Conservation (phyloP, 2,888 invertebrate species). For the Eustalomyia histrio region DNA sequence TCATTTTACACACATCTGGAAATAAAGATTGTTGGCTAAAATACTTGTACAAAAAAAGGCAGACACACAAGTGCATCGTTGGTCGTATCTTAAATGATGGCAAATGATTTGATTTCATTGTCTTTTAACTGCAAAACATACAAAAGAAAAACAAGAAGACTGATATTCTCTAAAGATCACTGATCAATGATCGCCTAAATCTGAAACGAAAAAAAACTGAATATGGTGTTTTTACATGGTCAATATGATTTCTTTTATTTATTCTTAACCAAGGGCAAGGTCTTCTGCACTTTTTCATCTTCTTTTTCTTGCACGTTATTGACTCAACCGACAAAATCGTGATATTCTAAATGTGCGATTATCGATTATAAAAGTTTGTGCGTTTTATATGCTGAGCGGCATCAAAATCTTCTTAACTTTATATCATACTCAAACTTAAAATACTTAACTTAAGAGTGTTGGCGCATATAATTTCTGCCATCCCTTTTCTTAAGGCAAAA, state of each 20-base stretch:
- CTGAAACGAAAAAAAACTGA: neutral
- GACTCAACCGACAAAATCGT: constrained; percentile 29
- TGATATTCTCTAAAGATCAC: constrained; percentile 15
- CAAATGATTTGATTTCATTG: constrained; percentile 61
- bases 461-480: constrained; percentile 65
- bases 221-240: neutral
- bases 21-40: constrained; percentile 12
- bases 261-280: constrained; percentile 74
- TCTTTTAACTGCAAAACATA: constrained; percentile 24
- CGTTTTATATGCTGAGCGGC: constrained; percentile 35
- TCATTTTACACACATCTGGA: constrained; percentile 26
- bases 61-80: constrained; percentile 48
- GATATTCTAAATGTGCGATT: constrained; percentile 47
- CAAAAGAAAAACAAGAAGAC: constrained; percentile 33
- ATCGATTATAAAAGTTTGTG: constrained; percentile 52
- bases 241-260: constrained; percentile 26
- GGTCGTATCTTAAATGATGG: constrained; percentile 51
- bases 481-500: constrained; percentile 20
- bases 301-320: neutral
- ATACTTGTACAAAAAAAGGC: neutral
- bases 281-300: constrained; percentile 66
- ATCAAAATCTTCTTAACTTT: constrained; percentile 39
- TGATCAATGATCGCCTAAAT: constrained; percentile 23
- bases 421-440: constrained; percentile 14
- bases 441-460: constrained; percentile 33